Evolutionary conservation across 2,113 vertebrate genomes (phyloP).

Genomic region (Prietella phreatophila): DNA sequence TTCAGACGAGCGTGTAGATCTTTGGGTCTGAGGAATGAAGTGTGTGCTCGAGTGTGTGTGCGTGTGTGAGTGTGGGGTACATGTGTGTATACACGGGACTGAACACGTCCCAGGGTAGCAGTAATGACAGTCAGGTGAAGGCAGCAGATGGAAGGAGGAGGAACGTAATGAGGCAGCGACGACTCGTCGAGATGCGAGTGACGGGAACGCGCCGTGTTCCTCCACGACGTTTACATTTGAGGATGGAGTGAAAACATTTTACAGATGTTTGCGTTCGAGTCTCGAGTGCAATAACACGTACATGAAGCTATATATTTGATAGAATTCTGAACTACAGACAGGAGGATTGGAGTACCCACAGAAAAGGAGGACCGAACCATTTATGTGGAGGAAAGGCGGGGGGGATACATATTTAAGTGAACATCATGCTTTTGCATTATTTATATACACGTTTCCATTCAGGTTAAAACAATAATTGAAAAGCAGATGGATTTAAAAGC

Average conservation of each 20-base stretch:
- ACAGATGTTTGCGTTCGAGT: not conserved
- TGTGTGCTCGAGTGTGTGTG: conserved; percentile 42
- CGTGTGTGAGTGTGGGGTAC: too few relatives aligned
- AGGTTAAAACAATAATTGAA: too few relatives aligned
- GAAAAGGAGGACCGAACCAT: not conserved
- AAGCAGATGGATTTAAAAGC: too few relatives aligned
- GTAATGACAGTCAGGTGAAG: conserved; percentile 37
- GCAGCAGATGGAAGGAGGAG: conserved; percentile 36
- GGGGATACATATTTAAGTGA: not conserved
- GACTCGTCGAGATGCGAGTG: not conserved
- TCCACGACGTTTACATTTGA: not conserved
- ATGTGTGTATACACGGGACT: not conserved
- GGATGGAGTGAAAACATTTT: not conserved
- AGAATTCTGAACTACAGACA: not conserved
- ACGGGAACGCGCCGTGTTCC: not conserved
- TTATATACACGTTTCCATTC: too few relatives aligned
- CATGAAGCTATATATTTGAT: not conserved
- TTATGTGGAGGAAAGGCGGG: too few relatives aligned
- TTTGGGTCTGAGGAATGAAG: not conserved
- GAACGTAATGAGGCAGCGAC: not conserved
- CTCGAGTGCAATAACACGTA: not conserved
- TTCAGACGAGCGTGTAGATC: conserved; percentile 21
- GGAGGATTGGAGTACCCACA: not conserved
- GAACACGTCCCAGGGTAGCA: conserved; percentile 13
- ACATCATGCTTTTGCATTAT: too few relatives aligned